Base-by-base conservation (phyloP, 2,888 invertebrate species). In the Leucophora obtusa region DNA sequence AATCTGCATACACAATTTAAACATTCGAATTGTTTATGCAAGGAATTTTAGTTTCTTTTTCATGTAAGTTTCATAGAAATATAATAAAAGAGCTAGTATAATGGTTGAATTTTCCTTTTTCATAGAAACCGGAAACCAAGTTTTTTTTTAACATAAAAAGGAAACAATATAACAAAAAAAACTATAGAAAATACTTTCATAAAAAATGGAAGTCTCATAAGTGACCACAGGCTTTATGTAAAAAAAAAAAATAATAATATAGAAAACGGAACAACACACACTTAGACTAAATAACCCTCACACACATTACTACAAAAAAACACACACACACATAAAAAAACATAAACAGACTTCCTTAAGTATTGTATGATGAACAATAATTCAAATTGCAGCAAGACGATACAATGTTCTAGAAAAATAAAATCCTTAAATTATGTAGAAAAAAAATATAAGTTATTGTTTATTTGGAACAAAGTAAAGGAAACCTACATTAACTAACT, bases 331-430 rank as follows among this genome's bases (percentile, higher is more conserved):
- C 43, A 5, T 5, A 47, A 43, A 2, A n/a, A 47, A 38, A 11
- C 38, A 14, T 10, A 47, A 38, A 11, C 38, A 14, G 43, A n/a
- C 56, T 56, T 28, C 56, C 14, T 56, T 14, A 33, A n/a, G 28
- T 15, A 15, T 28, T 3, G n/a, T 28, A 43, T 56, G 54, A 66
- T 66, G 43, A 66, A n/a, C 66, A 2, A 66, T 66, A 54, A 56
- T 56, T 54, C 66, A 66, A 54, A 66, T 56, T n/a, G 24, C 56
- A 66, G 18, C 18, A 38, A 54, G 54, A n/a, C 38, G 54, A 21
- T 54, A 60, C 43, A 24, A 54, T 47, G 4, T 47, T 14, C 15
- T n/a, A 47, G 6, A 47, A 47, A n/a, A 47, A 11, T 2, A n/a
- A 47, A 47, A 47, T 14, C 14, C 14, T 5, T 43, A 14, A 47